Evolutionary conservation across 2,888 invertebrate genomes (phyloP).

Genomic region (Hypolimnas misippus): DNA sequence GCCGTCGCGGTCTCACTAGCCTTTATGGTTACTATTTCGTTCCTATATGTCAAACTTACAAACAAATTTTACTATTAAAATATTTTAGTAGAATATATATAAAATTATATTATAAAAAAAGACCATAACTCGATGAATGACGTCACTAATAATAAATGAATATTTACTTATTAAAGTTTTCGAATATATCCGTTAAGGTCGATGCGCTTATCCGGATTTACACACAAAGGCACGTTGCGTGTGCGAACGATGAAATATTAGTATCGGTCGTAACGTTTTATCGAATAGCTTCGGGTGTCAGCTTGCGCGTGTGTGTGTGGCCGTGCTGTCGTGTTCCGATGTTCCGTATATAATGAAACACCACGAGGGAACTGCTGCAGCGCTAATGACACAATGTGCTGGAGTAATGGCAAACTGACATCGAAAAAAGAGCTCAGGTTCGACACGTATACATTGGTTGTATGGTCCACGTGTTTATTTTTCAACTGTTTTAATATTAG

Average conservation of each 20-base stretch:
- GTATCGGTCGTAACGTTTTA: conserved; percentile 52
- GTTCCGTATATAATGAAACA: neutral
- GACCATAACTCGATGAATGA: neutral
- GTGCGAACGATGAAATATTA: conserved; percentile 70
- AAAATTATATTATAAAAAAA: too few relatives aligned
- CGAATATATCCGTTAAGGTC: conserved; percentile 60
- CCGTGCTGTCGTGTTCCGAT: conserved; percentile 5
- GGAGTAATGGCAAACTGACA: neutral
- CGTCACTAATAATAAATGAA: neutral
- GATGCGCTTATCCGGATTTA: conserved; percentile 65
- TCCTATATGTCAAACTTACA: too few relatives aligned
- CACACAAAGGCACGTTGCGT: conserved; percentile 70
- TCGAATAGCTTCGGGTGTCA: conserved; percentile 52
- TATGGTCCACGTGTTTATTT: too few relatives aligned
- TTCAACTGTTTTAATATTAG: too few relatives aligned
- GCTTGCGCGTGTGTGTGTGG: conserved; percentile 53
- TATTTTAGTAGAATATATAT: too few relatives aligned
- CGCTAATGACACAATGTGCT: neutral
- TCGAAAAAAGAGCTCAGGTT: too few relatives aligned
- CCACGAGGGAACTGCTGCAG: too few relatives aligned
- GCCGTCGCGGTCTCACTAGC: too few relatives aligned
- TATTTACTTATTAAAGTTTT: conserved; percentile 2
- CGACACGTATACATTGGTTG: too few relatives aligned
- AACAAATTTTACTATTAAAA: too few relatives aligned
- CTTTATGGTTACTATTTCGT: too few relatives aligned